These are phyloP conservation scores for Rhea pennata DNA, from an alignment of 2,113 vertebrate species.

Conservation along the genomic window DNA sequence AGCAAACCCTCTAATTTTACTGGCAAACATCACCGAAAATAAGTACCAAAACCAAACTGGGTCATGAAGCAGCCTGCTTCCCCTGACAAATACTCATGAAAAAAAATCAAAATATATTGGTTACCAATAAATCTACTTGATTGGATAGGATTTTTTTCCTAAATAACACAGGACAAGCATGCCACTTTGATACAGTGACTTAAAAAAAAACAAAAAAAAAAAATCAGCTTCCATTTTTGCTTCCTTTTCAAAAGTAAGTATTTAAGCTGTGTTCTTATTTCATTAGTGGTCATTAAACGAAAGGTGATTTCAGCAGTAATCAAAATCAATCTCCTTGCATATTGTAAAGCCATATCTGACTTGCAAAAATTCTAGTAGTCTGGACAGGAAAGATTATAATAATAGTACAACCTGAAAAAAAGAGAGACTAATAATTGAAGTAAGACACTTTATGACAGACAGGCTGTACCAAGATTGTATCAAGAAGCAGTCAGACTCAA, in stretches of 20 bases:
- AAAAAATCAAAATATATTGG: background rate
- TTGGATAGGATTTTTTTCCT: background rate
- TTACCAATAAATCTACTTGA: background rate
- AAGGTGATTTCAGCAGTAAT: background rate
- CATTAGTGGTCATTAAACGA: background rate
- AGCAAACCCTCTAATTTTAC: background rate
- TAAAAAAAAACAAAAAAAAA: background rate
- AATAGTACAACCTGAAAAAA: background rate
- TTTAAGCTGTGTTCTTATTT: background rate
- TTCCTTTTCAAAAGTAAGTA: background rate
- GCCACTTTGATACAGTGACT: background rate
- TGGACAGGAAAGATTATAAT: background rate
- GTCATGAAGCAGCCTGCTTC: background rate
- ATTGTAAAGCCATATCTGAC: background rate
- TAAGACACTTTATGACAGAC: background rate
- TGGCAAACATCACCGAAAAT: background rate
- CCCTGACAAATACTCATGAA: background rate
- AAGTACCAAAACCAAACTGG: background rate
- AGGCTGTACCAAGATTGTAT: fast-evolving
- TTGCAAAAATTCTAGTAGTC: background rate
- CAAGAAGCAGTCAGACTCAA: background rate
- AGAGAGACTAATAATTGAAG: background rate
- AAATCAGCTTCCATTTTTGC: background rate
- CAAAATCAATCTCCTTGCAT: background rate
- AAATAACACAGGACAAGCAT: background rate